Conservation (phyloP, 64 coral and sea anemone species). For the Dendronephthya gigantea region DNA sequence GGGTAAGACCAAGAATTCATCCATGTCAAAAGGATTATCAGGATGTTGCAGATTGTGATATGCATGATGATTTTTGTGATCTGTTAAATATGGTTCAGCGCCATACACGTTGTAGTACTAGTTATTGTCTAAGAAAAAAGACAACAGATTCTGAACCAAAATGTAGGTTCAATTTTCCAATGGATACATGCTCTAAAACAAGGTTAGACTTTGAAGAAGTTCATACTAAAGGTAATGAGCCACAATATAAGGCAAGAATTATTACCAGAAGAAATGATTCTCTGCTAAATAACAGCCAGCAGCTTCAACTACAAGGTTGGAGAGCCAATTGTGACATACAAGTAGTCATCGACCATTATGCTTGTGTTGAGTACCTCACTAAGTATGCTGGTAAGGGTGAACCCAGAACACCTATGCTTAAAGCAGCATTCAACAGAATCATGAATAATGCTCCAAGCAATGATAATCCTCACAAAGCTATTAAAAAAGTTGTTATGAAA, state of each 20-base stretch:
- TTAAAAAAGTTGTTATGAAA: neutral
- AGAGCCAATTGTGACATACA: too few relatives aligned
- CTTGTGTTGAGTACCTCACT: neutral
- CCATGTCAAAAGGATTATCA: neutral
- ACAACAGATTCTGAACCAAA: neutral
- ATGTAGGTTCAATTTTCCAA: slow-evolving; percentile 32
- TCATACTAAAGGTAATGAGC: neutral
- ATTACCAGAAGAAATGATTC: neutral
- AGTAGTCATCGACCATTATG: neutral
- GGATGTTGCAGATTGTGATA: slow-evolving; percentile 18
- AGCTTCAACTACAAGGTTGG: neutral
- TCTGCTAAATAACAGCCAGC: neutral
- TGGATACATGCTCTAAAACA: neutral
- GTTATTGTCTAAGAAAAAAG: slow-evolving; percentile 26
- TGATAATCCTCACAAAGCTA: neutral
- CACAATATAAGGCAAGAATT: neutral
- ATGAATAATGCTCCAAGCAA: neutral
- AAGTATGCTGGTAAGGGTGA: neutral
- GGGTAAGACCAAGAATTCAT: slow-evolving; percentile 31
- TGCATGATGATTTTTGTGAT: slow-evolving; percentile 18
- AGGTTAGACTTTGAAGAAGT: neutral
- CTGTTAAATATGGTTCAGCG: slow-evolving; percentile 34
- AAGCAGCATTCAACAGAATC: neutral
- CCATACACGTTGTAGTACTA: slow-evolving; percentile 22
- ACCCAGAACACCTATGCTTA: neutral